phyloP scores from a whole-genome alignment of 2,113 vertebrate genomes.

The Paramormyrops kingsleyae region DNA sequence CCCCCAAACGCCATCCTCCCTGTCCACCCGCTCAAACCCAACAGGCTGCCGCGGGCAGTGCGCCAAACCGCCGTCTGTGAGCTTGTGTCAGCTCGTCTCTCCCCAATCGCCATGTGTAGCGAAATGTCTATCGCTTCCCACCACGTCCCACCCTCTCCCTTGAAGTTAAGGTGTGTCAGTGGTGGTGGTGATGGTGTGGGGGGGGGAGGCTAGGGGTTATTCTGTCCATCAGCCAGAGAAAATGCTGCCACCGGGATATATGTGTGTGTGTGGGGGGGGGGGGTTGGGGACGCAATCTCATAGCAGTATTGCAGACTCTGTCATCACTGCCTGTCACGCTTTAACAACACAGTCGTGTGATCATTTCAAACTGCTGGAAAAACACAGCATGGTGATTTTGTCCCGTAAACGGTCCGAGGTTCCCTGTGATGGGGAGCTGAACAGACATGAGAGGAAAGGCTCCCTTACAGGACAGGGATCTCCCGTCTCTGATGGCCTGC shows the following conservation, averaged over 20 bases:
- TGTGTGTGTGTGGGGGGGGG: constrained; percentile 25
- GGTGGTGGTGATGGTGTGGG: constrained; percentile 40
- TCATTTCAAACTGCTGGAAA: constrained; percentile 63
- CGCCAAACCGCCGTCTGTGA: not conserved
- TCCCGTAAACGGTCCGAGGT: constrained; percentile 57
- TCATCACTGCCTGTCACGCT: constrained; percentile 68
- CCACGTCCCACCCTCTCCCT: constrained; percentile 56
- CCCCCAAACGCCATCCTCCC: not conserved
- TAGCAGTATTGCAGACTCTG: constrained; percentile 61
- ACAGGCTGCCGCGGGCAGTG: not conserved
- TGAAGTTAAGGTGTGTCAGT: constrained; percentile 62
- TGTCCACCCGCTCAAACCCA: not conserved
- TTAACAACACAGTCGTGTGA: constrained; percentile 61
- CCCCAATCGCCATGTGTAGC: constrained; percentile 18
- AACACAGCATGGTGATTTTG: constrained; percentile 63
- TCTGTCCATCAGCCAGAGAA: constrained; percentile 4
- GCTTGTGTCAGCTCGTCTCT: constrained; percentile 47
- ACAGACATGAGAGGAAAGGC: constrained; percentile 40
- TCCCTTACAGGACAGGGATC: not conserved
- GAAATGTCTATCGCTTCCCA: constrained; percentile 61
- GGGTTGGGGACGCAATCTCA: constrained; percentile 52
- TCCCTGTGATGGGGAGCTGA: constrained; percentile 53
- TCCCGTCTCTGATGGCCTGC: not conserved
- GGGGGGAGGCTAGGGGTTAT: constrained; percentile 22
- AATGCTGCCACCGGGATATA: constrained; percentile 15